phyloP scores from a whole-genome alignment of 2,888 invertebrate genomes.

The Caenorhabditis panamensis region DNA sequence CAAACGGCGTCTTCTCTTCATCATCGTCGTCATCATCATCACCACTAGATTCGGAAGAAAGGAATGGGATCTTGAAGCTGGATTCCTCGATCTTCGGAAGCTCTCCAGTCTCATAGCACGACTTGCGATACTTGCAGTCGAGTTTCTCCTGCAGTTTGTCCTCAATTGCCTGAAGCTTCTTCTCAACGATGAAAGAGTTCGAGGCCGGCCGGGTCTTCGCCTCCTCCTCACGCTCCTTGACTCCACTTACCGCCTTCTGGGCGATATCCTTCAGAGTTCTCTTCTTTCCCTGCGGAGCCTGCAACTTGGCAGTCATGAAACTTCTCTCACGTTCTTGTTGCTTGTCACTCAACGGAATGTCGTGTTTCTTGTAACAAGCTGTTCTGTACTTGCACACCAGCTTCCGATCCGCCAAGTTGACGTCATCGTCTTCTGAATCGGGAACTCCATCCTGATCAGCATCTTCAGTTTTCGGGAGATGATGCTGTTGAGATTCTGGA shows the following conservation, averaged over 20 bases:
- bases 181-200: conserved; percentile 59
- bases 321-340: conserved; percentile 63
- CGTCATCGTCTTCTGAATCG: conserved; percentile 65
- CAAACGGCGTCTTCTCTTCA: conserved; percentile 53
- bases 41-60: conserved; percentile 10
- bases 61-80: conserved; percentile 32
- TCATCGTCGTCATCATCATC: conserved; percentile 52
- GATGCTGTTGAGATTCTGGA: conserved; percentile 45
- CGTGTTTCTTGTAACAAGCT: conserved; percentile 67
- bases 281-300: conserved; percentile 66
- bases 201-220: conserved; percentile 60
- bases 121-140: conserved; percentile 75
- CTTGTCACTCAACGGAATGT: conserved; percentile 61
- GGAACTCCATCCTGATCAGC: conserved; percentile 62
- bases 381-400: conserved; percentile 71
- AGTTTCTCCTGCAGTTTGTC: conserved; percentile 69
- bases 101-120: conserved; percentile 78
- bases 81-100: conserved; percentile 68
- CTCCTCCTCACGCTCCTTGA: conserved; percentile 81
- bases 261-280: conserved; percentile 71
- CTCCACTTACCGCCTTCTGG: conserved; percentile 65
- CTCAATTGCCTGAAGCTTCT: conserved; percentile 66
- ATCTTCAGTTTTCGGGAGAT: conserved; percentile 47
- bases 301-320: conserved; percentile 50
- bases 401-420: conserved; percentile 59